Evolutionary conservation across 2,888 invertebrate genomes (phyloP).

Genomic region (Miltochrista miniata): DNA sequence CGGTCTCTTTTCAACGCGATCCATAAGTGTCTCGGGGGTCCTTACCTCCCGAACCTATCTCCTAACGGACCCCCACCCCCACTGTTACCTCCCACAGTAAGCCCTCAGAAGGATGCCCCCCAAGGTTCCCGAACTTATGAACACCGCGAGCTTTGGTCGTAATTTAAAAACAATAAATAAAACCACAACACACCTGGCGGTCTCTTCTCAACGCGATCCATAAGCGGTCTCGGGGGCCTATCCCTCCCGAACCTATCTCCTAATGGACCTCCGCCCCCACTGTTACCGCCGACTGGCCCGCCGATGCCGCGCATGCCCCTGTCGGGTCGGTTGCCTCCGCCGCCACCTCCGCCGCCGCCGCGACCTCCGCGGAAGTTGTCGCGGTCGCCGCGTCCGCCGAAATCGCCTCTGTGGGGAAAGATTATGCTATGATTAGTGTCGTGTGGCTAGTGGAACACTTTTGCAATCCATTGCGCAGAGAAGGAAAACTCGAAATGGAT

Average conservation of each 20-base stretch:
- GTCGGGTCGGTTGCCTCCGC: constrained; percentile 16
- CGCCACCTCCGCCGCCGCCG: constrained; percentile 20
- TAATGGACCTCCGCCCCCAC: constrained; percentile 1
- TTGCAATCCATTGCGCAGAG: no score
- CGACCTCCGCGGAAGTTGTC: constrained; percentile 18
- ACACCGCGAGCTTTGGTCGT: no score
- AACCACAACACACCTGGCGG: neutral
- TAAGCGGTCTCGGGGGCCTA: constrained; percentile 24
- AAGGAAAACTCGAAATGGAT: no score
- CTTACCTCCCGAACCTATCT: constrained; percentile 34
- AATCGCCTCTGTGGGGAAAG: neutral
- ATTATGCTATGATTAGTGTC: no score
- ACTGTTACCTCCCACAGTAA: constrained; percentile 9
- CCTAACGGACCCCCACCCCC: constrained; percentile 5
- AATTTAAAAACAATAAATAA: no score
- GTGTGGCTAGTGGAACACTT: no score
- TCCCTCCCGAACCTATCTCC: constrained; percentile 35
- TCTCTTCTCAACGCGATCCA: constrained; percentile 42
- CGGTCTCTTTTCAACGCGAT: constrained; percentile 41
- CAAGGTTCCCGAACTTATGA: no score
- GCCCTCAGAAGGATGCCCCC: neutral
- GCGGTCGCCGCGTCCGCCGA: constrained; percentile 9
- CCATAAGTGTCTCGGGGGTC: constrained; percentile 26
- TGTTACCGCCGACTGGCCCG: constrained; percentile 5
- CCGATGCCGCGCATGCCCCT: neutral